phyloP scores from a whole-genome alignment of 2,888 invertebrate genomes.

The Stenotaenia linearis region DNA sequence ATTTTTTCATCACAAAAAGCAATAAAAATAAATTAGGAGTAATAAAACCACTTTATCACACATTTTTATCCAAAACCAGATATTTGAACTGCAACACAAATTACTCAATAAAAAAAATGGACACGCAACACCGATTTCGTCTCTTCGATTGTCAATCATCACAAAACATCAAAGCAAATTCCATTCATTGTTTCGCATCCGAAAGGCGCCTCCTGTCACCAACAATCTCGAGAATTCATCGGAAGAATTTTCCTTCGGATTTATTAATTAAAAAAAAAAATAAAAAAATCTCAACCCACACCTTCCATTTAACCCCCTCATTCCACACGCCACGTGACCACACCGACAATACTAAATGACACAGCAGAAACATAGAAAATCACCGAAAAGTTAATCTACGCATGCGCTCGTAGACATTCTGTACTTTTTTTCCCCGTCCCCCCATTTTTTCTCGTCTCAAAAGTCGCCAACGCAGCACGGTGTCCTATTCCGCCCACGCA shows the following conservation, averaged over 20 bases:
- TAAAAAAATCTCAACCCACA: neutral
- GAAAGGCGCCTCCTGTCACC: neutral
- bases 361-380: neutral
- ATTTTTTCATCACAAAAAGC: no score
- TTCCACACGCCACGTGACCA: neutral
- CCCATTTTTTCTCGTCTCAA: neutral
- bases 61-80: neutral
- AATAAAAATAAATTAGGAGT: no score
- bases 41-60: no score
- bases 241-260: neutral
- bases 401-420: neutral
- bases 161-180: neutral
- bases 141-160: neutral
- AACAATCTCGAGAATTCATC: neutral
- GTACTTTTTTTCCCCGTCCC: neutral
- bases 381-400: neutral
- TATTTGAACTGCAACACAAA: neutral
- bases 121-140: neutral
- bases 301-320: neutral
- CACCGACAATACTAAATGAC: neutral
- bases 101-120: neutral
- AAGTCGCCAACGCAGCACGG: constrained; percentile 15
- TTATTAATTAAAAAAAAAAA: neutral
- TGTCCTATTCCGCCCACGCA: constrained; percentile 14
- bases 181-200: constrained; percentile 4